Percentiles rank a stretch among this genome's conserved stretches.
phyloP scores from a whole-genome alignment of 2,797 vertebrate genomes.

The Enteromius treurensis region DNA sequence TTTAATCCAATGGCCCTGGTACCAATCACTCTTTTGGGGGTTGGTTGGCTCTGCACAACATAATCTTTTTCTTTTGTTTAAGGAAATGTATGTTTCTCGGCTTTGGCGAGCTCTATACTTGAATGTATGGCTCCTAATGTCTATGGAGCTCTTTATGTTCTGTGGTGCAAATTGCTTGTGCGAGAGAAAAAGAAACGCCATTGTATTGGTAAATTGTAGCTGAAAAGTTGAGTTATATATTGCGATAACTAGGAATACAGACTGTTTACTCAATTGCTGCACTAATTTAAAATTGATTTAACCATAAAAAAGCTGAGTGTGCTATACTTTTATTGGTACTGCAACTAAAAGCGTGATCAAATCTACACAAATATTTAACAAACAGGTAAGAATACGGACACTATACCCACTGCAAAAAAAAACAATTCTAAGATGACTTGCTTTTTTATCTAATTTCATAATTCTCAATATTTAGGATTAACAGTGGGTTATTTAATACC shows the following conservation, averaged over 20 bases:
- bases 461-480: slow-evolving; percentile 37
- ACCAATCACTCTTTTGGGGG: slow-evolving; percentile 75
- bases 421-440: slow-evolving; percentile 6
- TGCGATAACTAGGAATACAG: background rate
- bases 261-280: background rate
- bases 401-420: background rate
- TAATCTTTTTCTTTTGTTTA: slow-evolving; percentile 72
- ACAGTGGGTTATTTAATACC: slow-evolving; percentile 29
- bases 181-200: background rate
- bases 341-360: background rate
- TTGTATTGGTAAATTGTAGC: background rate
- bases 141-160: slow-evolving; percentile 27
- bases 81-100: slow-evolving; percentile 73
- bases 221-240: slow-evolving; percentile 1
- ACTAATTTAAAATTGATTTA: background rate
- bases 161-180: slow-evolving; percentile 23
- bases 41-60: slow-evolving; percentile 68
- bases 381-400: background rate
- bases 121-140: slow-evolving; percentile 12
- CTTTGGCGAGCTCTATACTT: slow-evolving; percentile 56
- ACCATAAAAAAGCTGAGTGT: too few species aligned
- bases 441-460: slow-evolving; percentile 15
- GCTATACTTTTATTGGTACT: background rate
- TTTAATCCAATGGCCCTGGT: slow-evolving; percentile 80
- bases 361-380: slow-evolving; percentile 3